A percentile compares a stretch with the other conserved stretches of the same genome.
Evolutionary conservation across 2,888 invertebrate genomes (phyloP).

Genomic region (Silvanus unidentatus): DNA sequence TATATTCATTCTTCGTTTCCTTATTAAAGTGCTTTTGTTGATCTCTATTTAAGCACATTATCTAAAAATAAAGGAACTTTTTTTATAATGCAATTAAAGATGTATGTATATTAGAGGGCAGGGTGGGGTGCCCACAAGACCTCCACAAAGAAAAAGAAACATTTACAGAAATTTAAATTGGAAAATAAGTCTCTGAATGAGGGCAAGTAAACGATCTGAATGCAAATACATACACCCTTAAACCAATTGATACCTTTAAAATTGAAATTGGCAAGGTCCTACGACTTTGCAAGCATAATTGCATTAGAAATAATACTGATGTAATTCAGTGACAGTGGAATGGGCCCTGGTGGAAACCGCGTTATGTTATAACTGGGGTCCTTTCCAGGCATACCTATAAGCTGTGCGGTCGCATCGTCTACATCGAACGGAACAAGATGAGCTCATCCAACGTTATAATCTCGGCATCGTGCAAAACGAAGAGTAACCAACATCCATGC

Average conservation of each 20-base stretch:
- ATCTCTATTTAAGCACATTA: no score
- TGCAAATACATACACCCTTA: slow-evolving; percentile 4
- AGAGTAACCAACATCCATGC: background rate
- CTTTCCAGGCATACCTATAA: background rate
- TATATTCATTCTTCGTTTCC: no score
- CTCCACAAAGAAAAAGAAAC: no score
- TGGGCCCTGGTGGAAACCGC: background rate
- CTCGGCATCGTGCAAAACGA: no score
- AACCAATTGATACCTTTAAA: slow-evolving; percentile 13
- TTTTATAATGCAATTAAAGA: no score
- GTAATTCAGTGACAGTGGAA: slow-evolving; percentile 10
- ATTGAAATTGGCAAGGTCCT: slow-evolving; percentile 13
- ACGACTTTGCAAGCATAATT: slow-evolving; percentile 17
- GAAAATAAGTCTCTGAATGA: no score
- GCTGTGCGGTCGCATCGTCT: background rate
- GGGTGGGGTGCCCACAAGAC: no score
- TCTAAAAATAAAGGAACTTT: no score
- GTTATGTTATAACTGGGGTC: background rate
- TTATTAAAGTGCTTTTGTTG: no score
- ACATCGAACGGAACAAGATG: background rate
- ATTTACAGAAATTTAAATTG: no score
- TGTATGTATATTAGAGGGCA: no score
- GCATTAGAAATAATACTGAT: slow-evolving; percentile 18
- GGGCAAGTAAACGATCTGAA: background rate
- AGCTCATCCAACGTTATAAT: no score